phyloP scores from a whole-genome alignment of 2,113 vertebrate genomes.

The Prinia subflava region DNA sequence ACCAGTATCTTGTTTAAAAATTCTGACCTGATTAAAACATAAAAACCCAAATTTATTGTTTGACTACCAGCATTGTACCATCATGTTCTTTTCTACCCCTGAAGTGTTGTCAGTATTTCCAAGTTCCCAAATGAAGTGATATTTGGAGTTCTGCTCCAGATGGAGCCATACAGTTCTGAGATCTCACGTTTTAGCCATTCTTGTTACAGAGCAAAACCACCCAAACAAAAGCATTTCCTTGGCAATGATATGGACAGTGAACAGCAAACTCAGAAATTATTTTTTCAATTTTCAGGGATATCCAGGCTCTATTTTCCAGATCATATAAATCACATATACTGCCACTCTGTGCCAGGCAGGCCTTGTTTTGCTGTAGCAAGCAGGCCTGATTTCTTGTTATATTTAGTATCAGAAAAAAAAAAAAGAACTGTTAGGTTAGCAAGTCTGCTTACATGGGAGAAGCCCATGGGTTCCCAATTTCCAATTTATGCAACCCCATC shows the following conservation, averaged over 20 bases:
- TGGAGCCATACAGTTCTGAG: background rate
- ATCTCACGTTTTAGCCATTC: background rate
- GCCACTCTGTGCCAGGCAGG: background rate
- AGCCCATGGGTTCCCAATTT: background rate
- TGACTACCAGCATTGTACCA: background rate
- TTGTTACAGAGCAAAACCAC: background rate
- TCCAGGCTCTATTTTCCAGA: background rate
- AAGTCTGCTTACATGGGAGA: background rate
- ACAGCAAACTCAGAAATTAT: background rate
- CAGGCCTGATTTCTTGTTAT: background rate
- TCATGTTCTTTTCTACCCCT: background rate
- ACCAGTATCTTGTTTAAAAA: background rate
- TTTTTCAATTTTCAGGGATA: background rate
- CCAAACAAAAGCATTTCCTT: background rate
- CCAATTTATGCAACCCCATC: background rate
- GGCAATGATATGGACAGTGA: background rate
- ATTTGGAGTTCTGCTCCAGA: background rate
- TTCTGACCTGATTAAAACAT: background rate
- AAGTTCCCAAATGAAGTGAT: background rate
- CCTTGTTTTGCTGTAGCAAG: background rate
- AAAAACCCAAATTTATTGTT: background rate
- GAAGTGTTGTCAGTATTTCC: background rate
- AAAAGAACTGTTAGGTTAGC: background rate
- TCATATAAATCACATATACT: background rate
- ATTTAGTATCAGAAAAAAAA: background rate